These are phyloP conservation scores for Limnephilus rhombicus DNA, from an alignment of 2,888 invertebrate genomes.

Conservation along the genomic window DNA sequence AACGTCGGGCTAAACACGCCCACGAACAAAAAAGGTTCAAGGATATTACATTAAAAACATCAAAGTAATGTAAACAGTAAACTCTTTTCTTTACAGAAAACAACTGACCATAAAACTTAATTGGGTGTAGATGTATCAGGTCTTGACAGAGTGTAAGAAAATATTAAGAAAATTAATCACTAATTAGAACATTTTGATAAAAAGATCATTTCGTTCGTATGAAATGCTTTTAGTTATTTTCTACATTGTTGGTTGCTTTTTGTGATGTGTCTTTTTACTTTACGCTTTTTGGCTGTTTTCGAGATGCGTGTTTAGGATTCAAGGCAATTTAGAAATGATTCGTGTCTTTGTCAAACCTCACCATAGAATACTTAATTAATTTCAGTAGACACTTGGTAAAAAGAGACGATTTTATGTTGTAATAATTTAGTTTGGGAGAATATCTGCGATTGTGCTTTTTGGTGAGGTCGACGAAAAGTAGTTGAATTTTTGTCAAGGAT, in stretches of 20 bases:
- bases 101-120: neutral
- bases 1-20: neutral
- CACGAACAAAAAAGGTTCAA: neutral
- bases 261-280: conserved; percentile 11
- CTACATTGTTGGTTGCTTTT: neutral
- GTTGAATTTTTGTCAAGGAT: neutral
- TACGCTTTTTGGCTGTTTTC: neutral
- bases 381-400: neutral
- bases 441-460: neutral
- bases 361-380: conserved; percentile 35
- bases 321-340: conserved; percentile 36
- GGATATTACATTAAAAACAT: neutral
- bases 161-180: conserved; percentile 24
- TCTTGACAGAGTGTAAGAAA: conserved; percentile 14
- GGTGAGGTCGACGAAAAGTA: neutral
- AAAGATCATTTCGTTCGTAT: neutral
- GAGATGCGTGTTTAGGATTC: conserved; percentile 20
- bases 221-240: neutral
- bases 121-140: neutral
- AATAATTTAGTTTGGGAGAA: neutral
- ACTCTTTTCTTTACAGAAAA: neutral
- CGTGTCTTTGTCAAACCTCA: conserved; percentile 40
- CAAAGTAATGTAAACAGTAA: neutral
- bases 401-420: neutral
- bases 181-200: neutral